A percentile compares a stretch with the other conserved stretches of the same genome.
These are phyloP conservation scores for Synergus umbraculus DNA, from an alignment of 2,888 invertebrate genomes.

Conservation along the genomic window DNA sequence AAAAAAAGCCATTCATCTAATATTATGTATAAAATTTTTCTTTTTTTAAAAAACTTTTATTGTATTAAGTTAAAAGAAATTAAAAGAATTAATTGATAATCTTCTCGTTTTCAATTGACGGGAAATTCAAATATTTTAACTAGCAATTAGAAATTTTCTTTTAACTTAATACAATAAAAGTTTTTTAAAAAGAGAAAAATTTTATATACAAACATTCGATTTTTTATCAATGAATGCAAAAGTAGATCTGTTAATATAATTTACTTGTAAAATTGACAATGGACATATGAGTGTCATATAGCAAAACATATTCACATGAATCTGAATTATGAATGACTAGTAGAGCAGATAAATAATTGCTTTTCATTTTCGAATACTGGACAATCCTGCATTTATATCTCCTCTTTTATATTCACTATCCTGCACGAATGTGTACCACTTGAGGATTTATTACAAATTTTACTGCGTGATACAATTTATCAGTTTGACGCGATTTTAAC, in stretches of 20 bases:
- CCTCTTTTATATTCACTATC: not conserved
- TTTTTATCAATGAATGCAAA: not conserved
- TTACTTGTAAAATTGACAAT: not conserved
- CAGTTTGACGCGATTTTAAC: not conserved
- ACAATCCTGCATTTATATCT: not conserved
- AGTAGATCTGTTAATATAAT: not conserved
- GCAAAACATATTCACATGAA: not conserved
- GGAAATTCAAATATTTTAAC: too few species aligned
- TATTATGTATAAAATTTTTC: too few species aligned
- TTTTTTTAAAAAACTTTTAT: too few species aligned
- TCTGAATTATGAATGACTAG: not conserved
- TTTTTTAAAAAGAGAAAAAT: too few species aligned
- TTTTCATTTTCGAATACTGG: not conserved
- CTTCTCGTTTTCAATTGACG: too few species aligned
- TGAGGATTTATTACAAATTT: not conserved
- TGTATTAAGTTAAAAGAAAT: too few species aligned
- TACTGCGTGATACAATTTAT: not conserved
- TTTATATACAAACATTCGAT: too few species aligned
- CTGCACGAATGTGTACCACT: not conserved
- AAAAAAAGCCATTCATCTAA: too few species aligned
- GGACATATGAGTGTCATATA: not conserved
- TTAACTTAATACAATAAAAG: too few species aligned
- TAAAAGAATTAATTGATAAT: too few species aligned
- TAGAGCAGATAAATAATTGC: not conserved
- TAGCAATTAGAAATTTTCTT: too few species aligned